Percentiles rank a stretch among this genome's conserved stretches.
Evolutionary conservation across 1,140 invertebrate species (phyloP).

Genomic region (Dinoponera quadriceps): DNA sequence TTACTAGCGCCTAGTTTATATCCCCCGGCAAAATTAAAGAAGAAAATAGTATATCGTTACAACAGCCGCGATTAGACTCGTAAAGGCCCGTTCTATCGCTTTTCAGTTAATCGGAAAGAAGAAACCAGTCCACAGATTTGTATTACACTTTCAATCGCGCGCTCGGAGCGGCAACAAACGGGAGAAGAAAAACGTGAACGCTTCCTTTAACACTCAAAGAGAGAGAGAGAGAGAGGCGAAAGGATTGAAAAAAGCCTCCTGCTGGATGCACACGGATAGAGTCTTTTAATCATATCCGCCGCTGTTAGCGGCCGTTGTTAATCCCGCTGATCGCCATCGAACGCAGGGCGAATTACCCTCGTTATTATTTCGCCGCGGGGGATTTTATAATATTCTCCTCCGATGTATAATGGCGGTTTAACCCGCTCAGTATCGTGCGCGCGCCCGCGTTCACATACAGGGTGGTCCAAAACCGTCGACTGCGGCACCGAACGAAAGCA

Average conservation of each 20-base stretch:
- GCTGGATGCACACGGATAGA: neutral
- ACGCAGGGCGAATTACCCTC: constrained; percentile 29
- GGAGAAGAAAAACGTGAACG: too few relatives aligned
- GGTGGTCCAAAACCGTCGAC: neutral
- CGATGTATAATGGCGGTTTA: constrained; percentile 34
- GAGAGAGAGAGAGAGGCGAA: too few relatives aligned
- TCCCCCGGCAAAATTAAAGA: too few relatives aligned
- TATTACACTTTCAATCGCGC: too few relatives aligned
- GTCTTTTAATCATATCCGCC: neutral
- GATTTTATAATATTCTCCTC: constrained; percentile 49
- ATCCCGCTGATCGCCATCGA: constrained; percentile 17
- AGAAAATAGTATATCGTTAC: too few relatives aligned
- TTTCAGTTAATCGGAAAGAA: too few relatives aligned
- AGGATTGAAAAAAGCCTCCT: neutral
- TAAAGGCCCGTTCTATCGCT: too few relatives aligned
- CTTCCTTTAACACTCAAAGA: too few relatives aligned
- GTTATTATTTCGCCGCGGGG: constrained; percentile 36
- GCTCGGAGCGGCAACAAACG: too few relatives aligned
- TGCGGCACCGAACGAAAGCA: neutral
- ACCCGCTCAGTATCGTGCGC: neutral
- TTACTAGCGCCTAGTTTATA: too few relatives aligned
- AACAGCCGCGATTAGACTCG: too few relatives aligned
- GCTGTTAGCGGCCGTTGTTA: constrained; percentile 20
- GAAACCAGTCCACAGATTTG: too few relatives aligned
- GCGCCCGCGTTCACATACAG: constrained; percentile 16